Evolutionary conservation across 2,113 vertebrate genomes (phyloP), one percentile per base, ranked within the genome.

Genomic region (Rhombomys opimus): DNA sequence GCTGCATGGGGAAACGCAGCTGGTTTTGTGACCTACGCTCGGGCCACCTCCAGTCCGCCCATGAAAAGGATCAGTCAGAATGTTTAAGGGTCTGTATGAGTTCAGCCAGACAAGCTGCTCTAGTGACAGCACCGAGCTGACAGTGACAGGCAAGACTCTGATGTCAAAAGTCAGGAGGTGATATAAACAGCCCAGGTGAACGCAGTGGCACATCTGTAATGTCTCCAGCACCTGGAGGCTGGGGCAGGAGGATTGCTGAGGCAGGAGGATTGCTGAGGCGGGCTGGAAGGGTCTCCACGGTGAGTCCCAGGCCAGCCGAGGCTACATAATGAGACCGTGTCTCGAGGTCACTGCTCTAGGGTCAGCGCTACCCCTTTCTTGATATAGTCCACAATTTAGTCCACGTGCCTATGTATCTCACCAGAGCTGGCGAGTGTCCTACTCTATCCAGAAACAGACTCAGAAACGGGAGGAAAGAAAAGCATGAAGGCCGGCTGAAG

Each of bases 1-100:
- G 90, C 17, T 72, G 18, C 82, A 89, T 93, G 85, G 90, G 88
- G 72, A 95, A 94, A 80, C 32, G 77, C 0, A 72, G 59, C 65
- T 95, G 82, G 87, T 89, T 80, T 50, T 90, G 32, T 76, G 72
- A 65, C 80, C 93, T 59, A 14, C 52, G 59, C 27, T 76, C 65
- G 90, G 65, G 41, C 73, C 46, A 22, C 13, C 52, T 76, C 84
- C 18, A 38, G 38, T 27, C 50, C n/a, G 68, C 30, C 61, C 82
- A 88, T 82, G 91, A 76, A 94, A 91, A 88, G 92, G 84, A 88
- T 94, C 75, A 82, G 20, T 61, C 22, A 72, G 52, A 92, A 75
- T 59, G 46, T 96, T 86, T 41, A 89, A 90, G 92, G 86, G 84
- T 59, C 81, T 90, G 92, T 77, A 78, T 89, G 70, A 93, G 59